Conservation (phyloP, 1,140 invertebrate genomes). For the Dreissena rostriformis region DNA sequence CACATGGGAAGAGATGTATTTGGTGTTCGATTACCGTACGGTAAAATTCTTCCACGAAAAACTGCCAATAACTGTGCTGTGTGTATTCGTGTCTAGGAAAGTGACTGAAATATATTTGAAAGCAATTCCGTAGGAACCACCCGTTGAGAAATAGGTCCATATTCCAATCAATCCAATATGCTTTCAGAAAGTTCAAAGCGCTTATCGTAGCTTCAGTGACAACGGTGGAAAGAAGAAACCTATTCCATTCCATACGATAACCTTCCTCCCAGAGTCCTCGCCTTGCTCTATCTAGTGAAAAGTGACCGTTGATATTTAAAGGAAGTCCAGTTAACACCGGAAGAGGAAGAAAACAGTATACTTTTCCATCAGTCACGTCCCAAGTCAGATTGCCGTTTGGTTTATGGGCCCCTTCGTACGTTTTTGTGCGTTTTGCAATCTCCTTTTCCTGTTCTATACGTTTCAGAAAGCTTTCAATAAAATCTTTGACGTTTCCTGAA, state of each 20-base stretch:
- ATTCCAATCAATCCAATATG: too few relatives aligned
- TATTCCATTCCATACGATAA: constrained; percentile 44
- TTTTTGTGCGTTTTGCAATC: neutral
- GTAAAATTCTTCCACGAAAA: too few relatives aligned
- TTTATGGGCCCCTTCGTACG: neutral
- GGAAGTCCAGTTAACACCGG: constrained; percentile 73
- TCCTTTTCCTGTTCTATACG: too few relatives aligned
- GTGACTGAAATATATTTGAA: too few relatives aligned
- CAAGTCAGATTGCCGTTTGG: neutral
- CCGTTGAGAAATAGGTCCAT: too few relatives aligned
- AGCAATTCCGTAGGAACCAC: too few relatives aligned
- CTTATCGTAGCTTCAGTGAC: constrained; percentile 64
- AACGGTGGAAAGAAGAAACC: constrained; percentile 20
- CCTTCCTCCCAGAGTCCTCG: constrained; percentile 71
- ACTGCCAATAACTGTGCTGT: too few relatives aligned
- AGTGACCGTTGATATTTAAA: constrained; percentile 78
- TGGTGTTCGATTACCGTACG: too few relatives aligned
- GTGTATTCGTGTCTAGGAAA: too few relatives aligned
- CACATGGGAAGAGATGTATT: too few relatives aligned
- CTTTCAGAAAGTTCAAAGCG: constrained; percentile 43
- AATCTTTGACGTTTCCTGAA: constrained; percentile 1
- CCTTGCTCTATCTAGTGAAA: constrained; percentile 76
- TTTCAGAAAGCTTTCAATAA: neutral
- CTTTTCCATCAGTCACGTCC: constrained; percentile 1
- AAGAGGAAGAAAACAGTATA: constrained; percentile 77